A percentile compares a stretch with the other conserved stretches of the same genome.
Evolutionary conservation across 2,888 invertebrate genomes (phyloP).

Genomic region (Oegoconia quadripuncta): DNA sequence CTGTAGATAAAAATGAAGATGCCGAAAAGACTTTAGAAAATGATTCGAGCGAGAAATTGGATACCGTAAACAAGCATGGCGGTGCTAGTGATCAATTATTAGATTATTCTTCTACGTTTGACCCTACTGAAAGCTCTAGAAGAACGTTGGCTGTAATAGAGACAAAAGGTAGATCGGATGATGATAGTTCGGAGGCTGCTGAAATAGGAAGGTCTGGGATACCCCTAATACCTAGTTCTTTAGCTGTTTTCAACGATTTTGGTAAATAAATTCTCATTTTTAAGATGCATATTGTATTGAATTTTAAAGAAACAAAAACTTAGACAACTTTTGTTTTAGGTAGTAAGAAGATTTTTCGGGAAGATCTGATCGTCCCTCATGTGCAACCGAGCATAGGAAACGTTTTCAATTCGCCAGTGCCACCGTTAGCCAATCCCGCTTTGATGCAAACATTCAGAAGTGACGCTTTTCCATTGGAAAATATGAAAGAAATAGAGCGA

Average conservation of each 20-base stretch:
- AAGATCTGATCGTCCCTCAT: background rate
- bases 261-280: background rate
- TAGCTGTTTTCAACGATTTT: background rate
- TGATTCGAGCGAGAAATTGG: no score
- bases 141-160: conserved; percentile 6
- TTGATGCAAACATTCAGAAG: no score
- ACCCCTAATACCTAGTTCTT: background rate
- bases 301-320: background rate
- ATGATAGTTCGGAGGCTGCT: background rate
- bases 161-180: conserved; percentile 8
- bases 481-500: background rate
- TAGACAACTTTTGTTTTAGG: conserved; percentile 4
- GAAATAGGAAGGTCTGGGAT: background rate
- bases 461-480: background rate
- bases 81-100: no score
- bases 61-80: no score
- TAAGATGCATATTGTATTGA: background rate
- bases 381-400: background rate
- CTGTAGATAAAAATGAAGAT: no score
- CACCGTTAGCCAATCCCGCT: background rate
- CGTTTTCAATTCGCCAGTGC: background rate
- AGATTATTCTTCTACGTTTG: background rate
- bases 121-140: background rate
- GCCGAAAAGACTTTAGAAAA: no score
- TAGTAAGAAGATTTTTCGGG: background rate